Base-by-base conservation (phyloP, 2,888 invertebrate genomes). In the Megastigmus dorsalis region DNA sequence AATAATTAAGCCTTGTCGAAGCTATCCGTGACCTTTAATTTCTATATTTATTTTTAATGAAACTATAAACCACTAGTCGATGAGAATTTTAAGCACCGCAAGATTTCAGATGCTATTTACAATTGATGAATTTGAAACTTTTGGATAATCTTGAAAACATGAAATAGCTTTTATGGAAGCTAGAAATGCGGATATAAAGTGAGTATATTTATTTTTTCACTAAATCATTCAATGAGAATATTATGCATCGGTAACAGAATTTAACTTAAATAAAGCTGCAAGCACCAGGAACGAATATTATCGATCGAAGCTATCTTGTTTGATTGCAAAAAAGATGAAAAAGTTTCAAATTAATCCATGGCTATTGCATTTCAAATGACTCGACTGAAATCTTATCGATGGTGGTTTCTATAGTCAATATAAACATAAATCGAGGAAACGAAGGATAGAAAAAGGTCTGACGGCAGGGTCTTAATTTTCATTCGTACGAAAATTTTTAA, bases 141-240 rank as follows among this genome's bases (percentile, higher is more conserved):
- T 41, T 54, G n/a, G 20, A 30, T 13, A 48, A 18, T 48, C 7
- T 59, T 13, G n/a, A 48, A 30, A 62, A 62, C 30, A 9, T 13
- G 23, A 23, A 48, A 48, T 50, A 30, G 48, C 18, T 48, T 62
- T 33, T 33, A 26, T 10, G 13, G 26, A 33, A 20, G 3, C 23
- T 38, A 13, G 23, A 50, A 38, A 65, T 20, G 45, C 55, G 33
- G 43, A 57, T 26, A 45, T 45, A 38, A 30, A 57, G 67, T 67
- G 55, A 67, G 67, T 67, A 67, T 33, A 55, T 4, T 45, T 57
- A 26, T 45, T 57, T n/a, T n/a, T n/a, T 67, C n/a, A 45, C 45
- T 45, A 38, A 65, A 52, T 3, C 18, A 48, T 48, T 62, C 20
- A 13, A 43, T 60, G 23, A 23, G 20, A 18, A 38, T 33, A 1